A percentile compares a stretch with the other conserved stretches of the same genome.
Evolutionary conservation across 1,140 invertebrate genomes (phyloP).

Genomic region (Drosophila lacteicornis): DNA sequence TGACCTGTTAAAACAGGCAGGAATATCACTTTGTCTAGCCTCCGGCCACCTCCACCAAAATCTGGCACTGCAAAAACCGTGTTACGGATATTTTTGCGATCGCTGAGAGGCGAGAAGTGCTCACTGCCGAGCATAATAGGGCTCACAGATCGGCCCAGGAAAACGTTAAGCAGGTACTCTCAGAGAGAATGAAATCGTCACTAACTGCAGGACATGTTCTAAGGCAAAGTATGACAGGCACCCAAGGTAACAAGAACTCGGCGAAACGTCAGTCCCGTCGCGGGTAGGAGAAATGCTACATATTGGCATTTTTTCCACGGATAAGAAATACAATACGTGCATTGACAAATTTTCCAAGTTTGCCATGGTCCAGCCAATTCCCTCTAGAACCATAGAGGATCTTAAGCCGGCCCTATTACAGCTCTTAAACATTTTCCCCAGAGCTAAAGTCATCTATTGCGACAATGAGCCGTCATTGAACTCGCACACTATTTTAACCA

Average conservation of each 20-base stretch:
- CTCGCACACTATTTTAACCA: neutral
- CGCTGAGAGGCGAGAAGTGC: constrained; percentile 22
- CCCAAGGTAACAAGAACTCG: constrained; percentile 22
- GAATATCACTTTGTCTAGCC: neutral
- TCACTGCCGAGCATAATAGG: constrained; percentile 19
- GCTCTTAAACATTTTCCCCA: constrained; percentile 10
- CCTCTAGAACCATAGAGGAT: constrained; percentile 4
- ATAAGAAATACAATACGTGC: constrained; percentile 15
- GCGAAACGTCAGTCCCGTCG: constrained; percentile 4
- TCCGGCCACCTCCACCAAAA: neutral
- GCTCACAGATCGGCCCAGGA: neutral
- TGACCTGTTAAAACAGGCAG: constrained; percentile 1
- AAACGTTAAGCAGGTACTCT: constrained; percentile 21
- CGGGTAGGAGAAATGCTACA: constrained; percentile 6
- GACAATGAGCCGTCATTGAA: neutral
- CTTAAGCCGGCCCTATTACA: too few relatives aligned
- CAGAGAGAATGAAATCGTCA: neutral
- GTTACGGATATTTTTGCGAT: constrained; percentile 10
- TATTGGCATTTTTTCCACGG: neutral
- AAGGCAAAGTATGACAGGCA: constrained; percentile 2
- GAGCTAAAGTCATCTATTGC: neutral
- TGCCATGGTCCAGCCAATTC: too few relatives aligned
- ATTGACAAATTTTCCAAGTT: constrained; percentile 11
- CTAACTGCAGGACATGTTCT: constrained; percentile 1
- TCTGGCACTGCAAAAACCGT: too few relatives aligned